Conservation (phyloP, 2,113 vertebrate genomes). For the Petrocephalus zakoni region DNA sequence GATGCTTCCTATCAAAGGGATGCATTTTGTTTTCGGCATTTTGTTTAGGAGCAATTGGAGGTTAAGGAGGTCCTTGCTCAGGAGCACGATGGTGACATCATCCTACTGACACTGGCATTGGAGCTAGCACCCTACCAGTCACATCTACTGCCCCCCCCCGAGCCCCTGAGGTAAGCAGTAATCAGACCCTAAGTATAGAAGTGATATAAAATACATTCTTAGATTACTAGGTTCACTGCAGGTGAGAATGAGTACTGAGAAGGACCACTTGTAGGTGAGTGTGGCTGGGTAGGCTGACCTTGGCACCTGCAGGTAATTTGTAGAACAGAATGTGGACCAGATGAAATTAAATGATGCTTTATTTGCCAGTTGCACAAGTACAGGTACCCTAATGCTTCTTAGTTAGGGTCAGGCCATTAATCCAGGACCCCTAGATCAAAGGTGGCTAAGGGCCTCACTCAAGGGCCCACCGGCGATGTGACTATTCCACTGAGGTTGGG, state of each 20-base stretch:
- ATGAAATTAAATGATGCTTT: not conserved
- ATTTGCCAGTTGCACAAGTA: not conserved
- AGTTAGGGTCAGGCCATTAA: not conserved
- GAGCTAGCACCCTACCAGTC: not conserved
- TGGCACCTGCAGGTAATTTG: not conserved
- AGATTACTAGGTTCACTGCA: not conserved
- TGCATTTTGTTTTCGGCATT: not conserved
- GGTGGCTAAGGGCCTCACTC: not conserved
- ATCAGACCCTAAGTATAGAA: not conserved
- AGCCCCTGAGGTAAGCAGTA: not conserved
- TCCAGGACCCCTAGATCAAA: not conserved
- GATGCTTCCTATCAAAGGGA: not conserved
- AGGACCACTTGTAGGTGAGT: not conserved
- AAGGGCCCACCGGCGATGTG: not conserved
- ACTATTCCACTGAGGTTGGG: not conserved
- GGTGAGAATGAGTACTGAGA: too few species aligned
- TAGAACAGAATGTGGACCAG: not conserved
- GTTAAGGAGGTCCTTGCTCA: not conserved
- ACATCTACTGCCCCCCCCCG: not conserved
- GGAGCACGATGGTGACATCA: not conserved
- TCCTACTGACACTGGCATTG: not conserved
- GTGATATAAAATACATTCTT: not conserved
- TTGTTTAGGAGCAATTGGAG: not conserved
- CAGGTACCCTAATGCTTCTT: not conserved
- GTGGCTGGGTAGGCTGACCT: not conserved